These are phyloP conservation scores for Tenthredo notha DNA, from an alignment of 2,888 invertebrate species.

Conservation along the genomic window DNA sequence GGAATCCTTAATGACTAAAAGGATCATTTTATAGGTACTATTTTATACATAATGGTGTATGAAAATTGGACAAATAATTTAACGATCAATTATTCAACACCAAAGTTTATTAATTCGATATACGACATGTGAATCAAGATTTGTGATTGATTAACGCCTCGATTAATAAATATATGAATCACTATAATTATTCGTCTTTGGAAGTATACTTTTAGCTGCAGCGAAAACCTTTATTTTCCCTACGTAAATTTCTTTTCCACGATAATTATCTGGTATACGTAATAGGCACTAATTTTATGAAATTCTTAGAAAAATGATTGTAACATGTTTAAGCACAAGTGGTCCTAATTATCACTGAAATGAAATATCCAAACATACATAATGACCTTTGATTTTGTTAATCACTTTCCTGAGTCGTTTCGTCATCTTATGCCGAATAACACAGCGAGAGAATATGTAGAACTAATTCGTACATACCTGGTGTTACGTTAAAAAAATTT, in stretches of 20 bases:
- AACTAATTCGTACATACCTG: background rate
- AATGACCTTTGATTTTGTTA: background rate
- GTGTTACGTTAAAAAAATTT: background rate
- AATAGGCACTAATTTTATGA: background rate
- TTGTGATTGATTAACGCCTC: background rate
- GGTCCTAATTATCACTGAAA: background rate
- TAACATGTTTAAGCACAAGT: background rate
- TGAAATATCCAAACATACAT: background rate
- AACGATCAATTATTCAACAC: slow-evolving; percentile 35
- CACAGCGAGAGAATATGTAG: background rate
- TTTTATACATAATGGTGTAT: slow-evolving; percentile 17
- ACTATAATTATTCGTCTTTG: background rate
- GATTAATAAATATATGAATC: background rate
- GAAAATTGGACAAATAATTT: slow-evolving; percentile 33
- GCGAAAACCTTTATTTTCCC: background rate
- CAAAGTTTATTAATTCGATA: background rate
- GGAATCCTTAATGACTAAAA: background rate
- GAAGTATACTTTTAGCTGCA: background rate
- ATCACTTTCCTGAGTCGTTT: background rate
- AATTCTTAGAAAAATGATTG: slow-evolving; percentile 1
- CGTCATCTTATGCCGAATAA: background rate
- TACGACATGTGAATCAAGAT: background rate
- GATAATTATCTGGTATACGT: background rate
- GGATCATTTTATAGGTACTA: background rate
- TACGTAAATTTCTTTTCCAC: background rate